These are phyloP conservation scores for Carpatolechia fugitivella DNA, from an alignment of 2,888 invertebrate species.

Conservation along the genomic window DNA sequence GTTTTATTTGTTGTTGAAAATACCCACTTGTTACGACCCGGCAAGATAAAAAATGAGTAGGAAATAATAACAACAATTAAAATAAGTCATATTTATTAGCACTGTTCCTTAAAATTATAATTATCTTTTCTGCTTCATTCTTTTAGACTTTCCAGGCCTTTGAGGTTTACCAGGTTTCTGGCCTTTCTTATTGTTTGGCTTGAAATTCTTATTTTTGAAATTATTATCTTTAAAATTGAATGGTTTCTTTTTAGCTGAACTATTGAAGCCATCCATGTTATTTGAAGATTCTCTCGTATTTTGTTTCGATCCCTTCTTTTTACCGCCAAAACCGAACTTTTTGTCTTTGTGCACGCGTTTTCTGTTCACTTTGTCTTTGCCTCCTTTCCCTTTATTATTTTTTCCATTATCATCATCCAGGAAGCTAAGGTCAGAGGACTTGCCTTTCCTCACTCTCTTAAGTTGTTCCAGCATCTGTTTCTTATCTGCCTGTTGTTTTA, in stretches of 20 bases:
- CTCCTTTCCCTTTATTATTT: slow-evolving; percentile 40
- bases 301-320: slow-evolving; percentile 92
- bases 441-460: slow-evolving; percentile 94
- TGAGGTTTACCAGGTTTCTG: slow-evolving; percentile 76
- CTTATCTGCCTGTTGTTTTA: slow-evolving; percentile 94
- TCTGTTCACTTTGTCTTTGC: slow-evolving; percentile 58
- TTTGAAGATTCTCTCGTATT: slow-evolving; percentile 91
- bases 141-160: slow-evolving; percentile 78
- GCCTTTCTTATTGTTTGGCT: slow-evolving; percentile 44
- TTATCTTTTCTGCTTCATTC: slow-evolving; percentile 61
- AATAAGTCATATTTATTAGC: not conserved
- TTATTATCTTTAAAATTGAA: slow-evolving; percentile 63
- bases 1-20: too few species aligned
- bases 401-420: slow-evolving; percentile 81
- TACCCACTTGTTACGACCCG: too few species aligned
- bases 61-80: not conserved
- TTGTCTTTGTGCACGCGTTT: slow-evolving; percentile 85
- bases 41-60: too few species aligned
- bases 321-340: slow-evolving; percentile 97
- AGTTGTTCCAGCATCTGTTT: slow-evolving; percentile 94
- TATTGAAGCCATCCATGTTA: slow-evolving; percentile 81
- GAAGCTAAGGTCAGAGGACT: slow-evolving; percentile 88
- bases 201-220: slow-evolving; percentile 57
- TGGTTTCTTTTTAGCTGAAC: slow-evolving; percentile 58
- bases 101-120: not conserved